Evolutionary conservation across 2,888 invertebrate genomes (phyloP), one percentile per base, ranked within the genome.

Genomic region (Cerastis leucographa): DNA sequence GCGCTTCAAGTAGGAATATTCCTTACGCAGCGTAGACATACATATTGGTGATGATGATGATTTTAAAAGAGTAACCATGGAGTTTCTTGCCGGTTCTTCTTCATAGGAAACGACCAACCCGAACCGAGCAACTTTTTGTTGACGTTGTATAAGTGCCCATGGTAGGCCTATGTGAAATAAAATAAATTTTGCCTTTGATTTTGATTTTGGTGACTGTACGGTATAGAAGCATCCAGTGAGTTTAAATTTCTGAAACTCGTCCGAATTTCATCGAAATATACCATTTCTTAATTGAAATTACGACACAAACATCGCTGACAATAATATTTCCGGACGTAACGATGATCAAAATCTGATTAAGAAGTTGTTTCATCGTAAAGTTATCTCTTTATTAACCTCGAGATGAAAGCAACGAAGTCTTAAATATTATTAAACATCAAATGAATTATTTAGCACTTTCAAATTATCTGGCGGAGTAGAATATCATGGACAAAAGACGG

Each of bases 401-500:
- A 85, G 81, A 87, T 74, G 71, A 81, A 82, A 81, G 74, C 84
- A 75, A 59, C 74, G 83, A 87, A 88, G 87, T 81, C 80, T 80
- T 89, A 88, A 89, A 89, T 85, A 87, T 84, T 86, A 89, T 89
- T 87, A 85, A 89, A 89, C 83, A 87, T 85, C 81, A 85, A 89
- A 89, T 87, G 85, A 90, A 88, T 89, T 85, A 86, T 88, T 86
- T 85, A 84, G 85, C 87, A 86, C 80, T 87, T 84, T 75, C 77
- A 87, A 90, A 89, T 90, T 87, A 87, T 89, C 87, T 85, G 84
- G 79, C 80, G 71, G 83, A 88, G 85, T 81, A 80, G 78, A 89
- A 89, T 88, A 90, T 89, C 87, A 86, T 86, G 84, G 89, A 90
- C 90, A 90, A 89, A 91, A 87, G 89, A 87, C 87, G 83, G 83